These are phyloP conservation scores for Phengaris arion DNA, from an alignment of 2,888 invertebrate species.

Conservation along the genomic window DNA sequence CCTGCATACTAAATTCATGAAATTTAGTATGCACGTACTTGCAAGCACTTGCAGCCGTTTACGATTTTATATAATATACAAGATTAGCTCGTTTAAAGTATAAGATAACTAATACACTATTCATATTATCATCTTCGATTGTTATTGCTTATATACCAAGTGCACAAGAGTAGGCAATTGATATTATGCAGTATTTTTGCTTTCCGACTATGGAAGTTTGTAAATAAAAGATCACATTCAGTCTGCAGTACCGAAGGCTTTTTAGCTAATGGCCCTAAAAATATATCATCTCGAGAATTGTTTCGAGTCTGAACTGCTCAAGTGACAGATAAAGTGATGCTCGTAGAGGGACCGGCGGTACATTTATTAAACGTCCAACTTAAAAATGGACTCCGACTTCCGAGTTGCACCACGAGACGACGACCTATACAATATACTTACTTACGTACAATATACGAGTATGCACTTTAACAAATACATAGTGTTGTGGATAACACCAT, in stretches of 20 bases:
- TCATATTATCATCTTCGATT: no score
- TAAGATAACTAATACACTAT: no score
- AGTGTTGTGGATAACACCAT: neutral
- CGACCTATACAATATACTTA: neutral
- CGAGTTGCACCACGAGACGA: neutral
- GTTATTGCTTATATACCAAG: no score
- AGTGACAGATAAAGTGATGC: conserved; percentile 64
- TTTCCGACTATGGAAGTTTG: conserved; percentile 23
- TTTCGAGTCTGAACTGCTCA: conserved; percentile 68
- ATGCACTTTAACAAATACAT: neutral
- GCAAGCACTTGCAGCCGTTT: no score
- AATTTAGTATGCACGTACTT: no score
- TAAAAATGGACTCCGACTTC: conserved; percentile 36
- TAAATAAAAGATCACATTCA: conserved; percentile 63
- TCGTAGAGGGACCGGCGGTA: conserved; percentile 54
- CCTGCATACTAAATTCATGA: no score
- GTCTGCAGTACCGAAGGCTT: conserved; percentile 59
- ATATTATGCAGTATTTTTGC: neutral
- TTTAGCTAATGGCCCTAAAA: conserved; percentile 73
- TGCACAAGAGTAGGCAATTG: neutral
- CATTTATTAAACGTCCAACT: conserved; percentile 62
- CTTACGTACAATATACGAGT: no score
- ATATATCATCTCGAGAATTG: conserved; percentile 75
- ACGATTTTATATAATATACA: no score
- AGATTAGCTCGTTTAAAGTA: no score